Conservation (phyloP, 2,888 invertebrate species). For the Pandemis cinnamomeana region DNA sequence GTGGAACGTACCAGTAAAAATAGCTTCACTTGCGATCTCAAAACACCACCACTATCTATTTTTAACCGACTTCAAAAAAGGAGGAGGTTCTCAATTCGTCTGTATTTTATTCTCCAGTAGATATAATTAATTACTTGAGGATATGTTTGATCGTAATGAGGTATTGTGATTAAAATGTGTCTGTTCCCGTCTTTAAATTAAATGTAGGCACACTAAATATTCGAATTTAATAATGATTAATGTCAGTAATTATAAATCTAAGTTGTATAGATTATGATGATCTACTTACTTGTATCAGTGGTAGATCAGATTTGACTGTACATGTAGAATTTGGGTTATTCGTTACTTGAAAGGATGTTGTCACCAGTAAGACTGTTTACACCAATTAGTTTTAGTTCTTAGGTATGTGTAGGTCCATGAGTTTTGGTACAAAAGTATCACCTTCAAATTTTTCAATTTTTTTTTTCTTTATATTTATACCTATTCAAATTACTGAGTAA, state of each 20-base stretch:
- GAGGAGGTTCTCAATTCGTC: no score
- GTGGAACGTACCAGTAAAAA: slow-evolving; percentile 36
- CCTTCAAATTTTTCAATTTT: neutral
- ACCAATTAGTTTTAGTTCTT: slow-evolving; percentile 36
- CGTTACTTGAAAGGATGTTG: slow-evolving; percentile 14
- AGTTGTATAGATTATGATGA: slow-evolving; percentile 15
- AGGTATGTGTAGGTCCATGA: slow-evolving; percentile 6
- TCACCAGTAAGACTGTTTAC: slow-evolving; percentile 34
- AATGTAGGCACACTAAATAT: slow-evolving; percentile 27
- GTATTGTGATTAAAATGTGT: slow-evolving; percentile 26
- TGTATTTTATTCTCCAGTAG: slow-evolving; percentile 13
- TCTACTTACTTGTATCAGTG: neutral
- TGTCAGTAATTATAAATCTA: slow-evolving; percentile 15
- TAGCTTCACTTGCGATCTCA: slow-evolving; percentile 47
- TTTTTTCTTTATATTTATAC: neutral
- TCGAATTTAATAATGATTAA: slow-evolving; percentile 37
- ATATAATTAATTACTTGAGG: slow-evolving; percentile 12
- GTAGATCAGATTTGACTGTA: slow-evolving; percentile 17
- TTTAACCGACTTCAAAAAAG: no score
- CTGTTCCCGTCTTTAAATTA: slow-evolving; percentile 12
- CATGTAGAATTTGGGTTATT: slow-evolving; percentile 9
- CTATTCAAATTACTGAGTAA: neutral
- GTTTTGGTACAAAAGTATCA: neutral
- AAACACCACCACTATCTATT: slow-evolving; percentile 24
- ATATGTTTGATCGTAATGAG: slow-evolving; percentile 15